A percentile compares a stretch with the other conserved stretches of the same genome.
Conservation (phyloP, 2,888 invertebrate genomes). For the Nephrotoma guestfalica region DNA sequence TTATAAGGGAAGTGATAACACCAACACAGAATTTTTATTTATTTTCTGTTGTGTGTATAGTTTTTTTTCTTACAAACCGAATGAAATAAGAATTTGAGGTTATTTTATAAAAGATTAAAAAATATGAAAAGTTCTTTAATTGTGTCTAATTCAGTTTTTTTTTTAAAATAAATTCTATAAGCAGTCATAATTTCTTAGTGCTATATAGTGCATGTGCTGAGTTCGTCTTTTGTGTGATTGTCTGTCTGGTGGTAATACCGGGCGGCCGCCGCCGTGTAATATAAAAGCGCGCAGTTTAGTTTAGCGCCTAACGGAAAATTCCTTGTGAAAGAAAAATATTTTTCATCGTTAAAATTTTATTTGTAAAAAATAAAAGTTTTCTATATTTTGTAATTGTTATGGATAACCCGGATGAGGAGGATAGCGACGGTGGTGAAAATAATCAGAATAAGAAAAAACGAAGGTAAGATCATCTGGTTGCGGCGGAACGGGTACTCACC, state of each 20-base stretch:
- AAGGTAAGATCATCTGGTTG: not conserved
- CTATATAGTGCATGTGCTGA: not conserved
- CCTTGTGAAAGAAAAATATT: not conserved
- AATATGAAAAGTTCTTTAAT: not conserved
- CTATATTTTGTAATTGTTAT: not conserved
- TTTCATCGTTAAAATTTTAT: not conserved
- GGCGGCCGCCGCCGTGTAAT: too few species aligned
- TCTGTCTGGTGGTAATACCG: too few species aligned
- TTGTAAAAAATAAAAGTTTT: slow-evolving; percentile 1
- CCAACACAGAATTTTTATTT: not conserved
- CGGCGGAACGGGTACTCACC: not conserved
- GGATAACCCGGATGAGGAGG: not conserved
- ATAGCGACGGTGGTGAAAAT: not conserved
- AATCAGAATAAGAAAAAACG: not conserved
- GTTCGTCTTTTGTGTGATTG: not conserved
- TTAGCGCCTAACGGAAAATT: not conserved
- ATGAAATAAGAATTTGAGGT: not conserved
- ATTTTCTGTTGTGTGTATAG: not conserved
- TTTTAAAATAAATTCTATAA: not conserved
- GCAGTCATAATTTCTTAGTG: not conserved
- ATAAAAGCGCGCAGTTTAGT: not conserved
- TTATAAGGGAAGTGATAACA: not conserved
- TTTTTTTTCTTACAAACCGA: not conserved
- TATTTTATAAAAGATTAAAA: not conserved
- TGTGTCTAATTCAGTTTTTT: not conserved